phyloP scores from a whole-genome alignment of 2,888 invertebrate genomes.

The Prosapia bicincta region DNA sequence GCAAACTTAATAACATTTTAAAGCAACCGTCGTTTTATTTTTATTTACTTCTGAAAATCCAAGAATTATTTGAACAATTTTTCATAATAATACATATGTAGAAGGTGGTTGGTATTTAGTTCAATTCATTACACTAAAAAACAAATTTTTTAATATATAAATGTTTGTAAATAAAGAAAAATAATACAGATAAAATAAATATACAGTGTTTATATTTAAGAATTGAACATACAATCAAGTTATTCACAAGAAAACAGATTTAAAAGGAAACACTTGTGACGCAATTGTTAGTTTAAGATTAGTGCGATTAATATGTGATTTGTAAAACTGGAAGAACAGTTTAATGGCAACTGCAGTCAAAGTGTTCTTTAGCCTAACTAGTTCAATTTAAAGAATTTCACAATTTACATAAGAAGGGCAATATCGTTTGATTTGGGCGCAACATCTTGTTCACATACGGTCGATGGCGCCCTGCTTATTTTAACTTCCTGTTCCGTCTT shows the following conservation, averaged over 20 bases:
- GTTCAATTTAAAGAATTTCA: neutral
- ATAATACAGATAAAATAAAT: neutral
- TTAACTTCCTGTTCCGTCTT: slow-evolving; percentile 40
- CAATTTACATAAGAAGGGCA: neutral
- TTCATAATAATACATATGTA: too few species aligned
- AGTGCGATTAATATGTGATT: neutral
- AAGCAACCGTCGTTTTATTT: too few species aligned
- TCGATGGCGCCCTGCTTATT: neutral
- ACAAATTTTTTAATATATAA: neutral
- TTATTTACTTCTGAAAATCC: too few species aligned
- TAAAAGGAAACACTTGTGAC: neutral
- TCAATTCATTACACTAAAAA: neutral
- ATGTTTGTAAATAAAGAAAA: neutral
- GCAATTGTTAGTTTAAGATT: neutral
- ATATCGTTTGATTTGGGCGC: neutral
- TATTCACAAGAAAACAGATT: neutral
- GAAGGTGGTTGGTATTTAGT: too few species aligned
- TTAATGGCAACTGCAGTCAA: neutral
- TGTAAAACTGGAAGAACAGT: neutral
- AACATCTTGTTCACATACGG: neutral
- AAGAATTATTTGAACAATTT: too few species aligned
- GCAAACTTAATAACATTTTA: too few species aligned
- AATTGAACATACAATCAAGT: neutral
- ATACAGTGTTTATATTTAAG: neutral
- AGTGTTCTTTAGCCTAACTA: neutral